Evolutionary conservation across 2,113 vertebrate species (phyloP).

Genomic region (Macquaria australasica): DNA sequence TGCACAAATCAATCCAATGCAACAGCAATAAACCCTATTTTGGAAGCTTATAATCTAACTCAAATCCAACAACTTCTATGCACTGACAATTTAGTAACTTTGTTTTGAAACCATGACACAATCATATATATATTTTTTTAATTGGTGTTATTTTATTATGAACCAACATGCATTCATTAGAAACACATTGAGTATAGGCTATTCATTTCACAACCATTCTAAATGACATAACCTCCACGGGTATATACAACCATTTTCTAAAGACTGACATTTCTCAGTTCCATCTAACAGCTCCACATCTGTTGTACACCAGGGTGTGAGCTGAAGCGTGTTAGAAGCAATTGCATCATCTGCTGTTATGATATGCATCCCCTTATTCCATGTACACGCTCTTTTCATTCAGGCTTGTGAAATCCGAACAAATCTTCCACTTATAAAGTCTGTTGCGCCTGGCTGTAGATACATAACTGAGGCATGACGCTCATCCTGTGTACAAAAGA

Average conservation of each 20-base stretch:
- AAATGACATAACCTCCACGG: conserved; percentile 11
- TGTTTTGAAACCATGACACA: neutral
- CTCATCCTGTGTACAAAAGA: conserved; percentile 36
- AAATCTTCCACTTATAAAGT: conserved; percentile 30
- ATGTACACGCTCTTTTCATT: conserved; percentile 30
- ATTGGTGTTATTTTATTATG: neutral
- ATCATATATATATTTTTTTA: neutral
- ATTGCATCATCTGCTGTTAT: neutral
- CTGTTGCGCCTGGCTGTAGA: conserved; percentile 35
- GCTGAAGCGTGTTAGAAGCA: neutral
- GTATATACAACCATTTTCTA: conserved; percentile 1
- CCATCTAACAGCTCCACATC: conserved; percentile 12
- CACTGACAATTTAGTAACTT: neutral
- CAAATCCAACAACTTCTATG: neutral
- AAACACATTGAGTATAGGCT: neutral
- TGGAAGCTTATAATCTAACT: neutral
- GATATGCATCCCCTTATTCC: neutral
- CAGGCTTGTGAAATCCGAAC: conserved; percentile 35
- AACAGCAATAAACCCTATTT: neutral
- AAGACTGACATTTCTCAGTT: neutral
- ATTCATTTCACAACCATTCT: conserved; percentile 6
- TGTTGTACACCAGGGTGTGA: conserved; percentile 11
- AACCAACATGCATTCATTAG: neutral
- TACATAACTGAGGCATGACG: conserved; percentile 34
- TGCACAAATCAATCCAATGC: neutral